These are phyloP conservation scores for Caenorhabditis japonica DNA, from an alignment of 2,888 invertebrate species.

Conservation along the genomic window DNA sequence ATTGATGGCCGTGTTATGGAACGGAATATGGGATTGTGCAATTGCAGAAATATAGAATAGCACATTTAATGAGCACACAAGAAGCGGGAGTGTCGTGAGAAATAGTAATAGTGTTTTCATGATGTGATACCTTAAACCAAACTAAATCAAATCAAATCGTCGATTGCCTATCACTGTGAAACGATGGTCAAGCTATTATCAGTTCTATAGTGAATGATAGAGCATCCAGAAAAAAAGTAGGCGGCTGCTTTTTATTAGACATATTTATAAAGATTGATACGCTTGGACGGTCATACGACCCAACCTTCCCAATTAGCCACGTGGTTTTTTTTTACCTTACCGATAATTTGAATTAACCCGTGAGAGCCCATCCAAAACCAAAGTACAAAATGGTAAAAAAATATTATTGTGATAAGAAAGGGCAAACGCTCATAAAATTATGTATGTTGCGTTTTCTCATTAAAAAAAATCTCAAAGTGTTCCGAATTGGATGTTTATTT, in stretches of 20 bases:
- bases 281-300: constrained; percentile 4
- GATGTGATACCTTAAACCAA: not conserved
- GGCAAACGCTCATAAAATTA: no score
- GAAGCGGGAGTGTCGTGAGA: not conserved
- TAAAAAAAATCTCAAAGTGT: no score
- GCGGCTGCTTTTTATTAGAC: constrained; percentile 3
- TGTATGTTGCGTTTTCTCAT: no score
- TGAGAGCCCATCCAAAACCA: not conserved
- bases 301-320: constrained; percentile 3
- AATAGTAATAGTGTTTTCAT: constrained; percentile 21
- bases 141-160: not conserved
- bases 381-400: not conserved
- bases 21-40: constrained; percentile 50
- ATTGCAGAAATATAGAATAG: constrained; percentile 37
- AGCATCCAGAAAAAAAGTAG: constrained; percentile 5
- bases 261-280: constrained; percentile 7
- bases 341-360: no score
- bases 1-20: constrained; percentile 32
- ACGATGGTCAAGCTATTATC: constrained; percentile 4
- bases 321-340: no score
- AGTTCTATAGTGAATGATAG: no score
- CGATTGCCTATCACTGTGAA: not conserved
- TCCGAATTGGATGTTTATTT: no score
- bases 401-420: no score
- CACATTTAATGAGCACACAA: constrained; percentile 19